Evolutionary conservation across 2,797 vertebrate genomes (phyloP), one percentile per base, ranked within the genome.

Genomic region (Pagetopsis macropterus): DNA sequence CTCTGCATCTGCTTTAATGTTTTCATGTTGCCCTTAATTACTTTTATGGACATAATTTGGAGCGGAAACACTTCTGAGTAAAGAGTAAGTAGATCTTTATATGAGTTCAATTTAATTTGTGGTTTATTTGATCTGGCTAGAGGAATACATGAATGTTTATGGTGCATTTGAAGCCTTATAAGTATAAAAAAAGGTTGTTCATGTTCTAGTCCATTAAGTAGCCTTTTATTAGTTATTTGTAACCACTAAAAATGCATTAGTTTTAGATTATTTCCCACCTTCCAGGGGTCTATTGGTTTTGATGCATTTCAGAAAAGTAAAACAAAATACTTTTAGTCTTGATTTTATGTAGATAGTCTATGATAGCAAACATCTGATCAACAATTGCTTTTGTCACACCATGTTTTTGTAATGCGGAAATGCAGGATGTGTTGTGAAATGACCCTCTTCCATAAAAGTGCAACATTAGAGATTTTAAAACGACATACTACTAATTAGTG

Each of bases 11-110:
- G 16, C 19, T 70, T 72, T 12, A 21, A 12, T 65, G 41, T 55
- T 69, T 74, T 31, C 0, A 49, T 63, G 9, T 45, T 12, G 3
- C 64, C 15, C 5, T 61, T 16, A 16, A 68, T 55, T 9, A 9
- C 17, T 41, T 72, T 57, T 21, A 58, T 37, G 14, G 48, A 57
- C 17, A 4, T 17, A 46, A 5, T 66, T 21, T 44, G 64, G 44
- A 73, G 59, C 8, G 5, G 54, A 55, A 45, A n/a, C 31, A n/a
- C 9, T 33, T n/a, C 49, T 43, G 9, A 63, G 57, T 48, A 37
- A 45, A 71, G 6, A 43, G 88, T 91, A 61, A 90, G 89, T 87
- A 66, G 2, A 73, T 21, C 7, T 64, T 64, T 8, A 11, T 15
- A 12, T 55, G 4, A 40, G 4, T 48, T 48, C 0, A 48, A 7